phyloP scores from a whole-genome alignment of 2,888 invertebrate species.

The Trilocha varians region DNA sequence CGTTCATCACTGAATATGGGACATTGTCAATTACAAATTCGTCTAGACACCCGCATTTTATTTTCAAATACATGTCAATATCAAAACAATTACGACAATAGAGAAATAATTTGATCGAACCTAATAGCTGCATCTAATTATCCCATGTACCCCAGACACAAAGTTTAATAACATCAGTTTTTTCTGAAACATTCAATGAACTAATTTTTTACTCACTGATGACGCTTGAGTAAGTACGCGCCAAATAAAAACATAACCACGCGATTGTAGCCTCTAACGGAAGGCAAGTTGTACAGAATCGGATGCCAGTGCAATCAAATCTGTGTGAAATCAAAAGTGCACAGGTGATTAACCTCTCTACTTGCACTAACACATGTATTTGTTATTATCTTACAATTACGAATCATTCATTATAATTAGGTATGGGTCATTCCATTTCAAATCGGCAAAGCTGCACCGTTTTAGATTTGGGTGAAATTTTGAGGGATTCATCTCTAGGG shows the following conservation, averaged over 20 bases:
- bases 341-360: constrained; percentile 30
- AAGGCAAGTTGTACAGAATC: constrained; percentile 29
- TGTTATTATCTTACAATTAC: no score
- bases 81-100: no score
- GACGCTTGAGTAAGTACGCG: constrained; percentile 40
- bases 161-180: constrained; percentile 12
- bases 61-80: no score
- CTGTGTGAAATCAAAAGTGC: constrained; percentile 49
- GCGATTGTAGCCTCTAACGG: constrained; percentile 35
- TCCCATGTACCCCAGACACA: background rate
- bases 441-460: no score
- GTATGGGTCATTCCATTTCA: no score
- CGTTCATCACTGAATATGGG: background rate
- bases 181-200: constrained; percentile 37
- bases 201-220: constrained; percentile 33
- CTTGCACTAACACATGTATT: no score
- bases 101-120: no score
- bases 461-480: no score
- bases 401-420: no score
- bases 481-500: no score
- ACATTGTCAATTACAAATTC: background rate
- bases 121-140: no score
- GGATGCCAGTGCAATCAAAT: constrained; percentile 27
- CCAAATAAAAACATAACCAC: constrained; percentile 31
- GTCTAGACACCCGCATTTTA: background rate